Percentiles rank a stretch among this genome's conserved stretches.
Evolutionary conservation across 2,113 vertebrate genomes (phyloP).

Genomic region (Chionis minor): DNA sequence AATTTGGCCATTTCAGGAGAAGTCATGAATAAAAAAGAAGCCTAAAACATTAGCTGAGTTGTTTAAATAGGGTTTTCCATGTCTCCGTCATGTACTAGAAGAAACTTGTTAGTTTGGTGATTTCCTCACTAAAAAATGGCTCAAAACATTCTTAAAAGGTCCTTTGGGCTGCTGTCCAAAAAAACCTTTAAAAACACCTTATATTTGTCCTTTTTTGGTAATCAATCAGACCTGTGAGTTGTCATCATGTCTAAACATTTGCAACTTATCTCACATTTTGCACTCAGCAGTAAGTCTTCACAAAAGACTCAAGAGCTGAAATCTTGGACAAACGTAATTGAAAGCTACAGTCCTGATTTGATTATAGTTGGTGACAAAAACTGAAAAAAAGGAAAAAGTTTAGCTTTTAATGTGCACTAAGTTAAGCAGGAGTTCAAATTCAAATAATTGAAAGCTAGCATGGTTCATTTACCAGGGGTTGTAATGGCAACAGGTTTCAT

Average conservation of each 20-base stretch:
- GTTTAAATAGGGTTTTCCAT: slow-evolving; percentile 1
- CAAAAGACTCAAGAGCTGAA: slow-evolving; percentile 33
- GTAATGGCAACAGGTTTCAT: not conserved
- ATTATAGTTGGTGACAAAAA: slow-evolving; percentile 18
- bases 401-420: not conserved
- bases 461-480: not conserved
- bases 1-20: not conserved
- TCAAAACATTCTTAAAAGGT: slow-evolving; percentile 31
- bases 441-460: not conserved
- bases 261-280: slow-evolving; percentile 37
- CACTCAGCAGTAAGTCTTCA: slow-evolving; percentile 37
- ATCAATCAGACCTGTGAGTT: slow-evolving; percentile 39
- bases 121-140: not conserved
- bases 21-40: not conserved
- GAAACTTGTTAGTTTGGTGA: not conserved
- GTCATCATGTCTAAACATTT: slow-evolving; percentile 47
- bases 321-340: slow-evolving; percentile 27
- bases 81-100: not conserved
- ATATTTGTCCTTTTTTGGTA: slow-evolving; percentile 30
- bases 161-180: slow-evolving; percentile 9
- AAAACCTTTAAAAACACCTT: slow-evolving; percentile 20
- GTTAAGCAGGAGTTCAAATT: slow-evolving; percentile 13
- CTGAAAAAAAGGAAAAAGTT: not conserved
- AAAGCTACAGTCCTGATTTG: not conserved
- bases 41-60: not conserved